Base-by-base conservation (phyloP, 2,113 vertebrate genomes). In the Proterorhinus semilunaris region DNA sequence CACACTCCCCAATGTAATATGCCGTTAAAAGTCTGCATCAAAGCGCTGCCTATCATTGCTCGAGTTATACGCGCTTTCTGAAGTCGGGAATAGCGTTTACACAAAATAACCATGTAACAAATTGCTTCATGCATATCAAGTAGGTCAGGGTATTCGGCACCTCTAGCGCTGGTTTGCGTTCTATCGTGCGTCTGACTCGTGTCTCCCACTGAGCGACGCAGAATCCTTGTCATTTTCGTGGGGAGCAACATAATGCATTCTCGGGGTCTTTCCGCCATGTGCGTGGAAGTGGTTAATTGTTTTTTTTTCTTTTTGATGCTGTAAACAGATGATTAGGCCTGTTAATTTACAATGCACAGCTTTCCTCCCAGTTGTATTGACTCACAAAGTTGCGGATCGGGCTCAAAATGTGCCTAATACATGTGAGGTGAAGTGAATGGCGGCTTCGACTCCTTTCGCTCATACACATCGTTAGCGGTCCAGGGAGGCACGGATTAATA, bases 361-460 rank as follows among this genome's bases (percentile, higher is more conserved):
- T n/a, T 47, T 76, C 68, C 73, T 62, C 27, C 3, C 66, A 57
- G 71, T 87, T 78, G 62, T 58, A 74, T 78, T 81, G 55, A 62
- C 48, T 55, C 71, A 65, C 74, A 45, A 67, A 82, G 65, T 53
- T 58, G 48, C 52, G 61, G 16, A 78, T 85, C 55, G 65, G 74
- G 79, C 72, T 76, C 68, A 55, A 88, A 87, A 90, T 91, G 87
- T 81, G 87, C 76, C 75, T 82, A 82, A 82, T 88, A 87, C 78
- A 85, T 90, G 83, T 83, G 71, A 63, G 75, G 59, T 48, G 83
- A 78, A 75, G 63, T 64, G 66, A 80, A 86, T 80, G 74, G 76
- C 78, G 51, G 74, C 71, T 11, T 75, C 61, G 72, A 74, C 69
- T 85, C 65, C 42, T 66, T 73, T 86, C 80, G 42, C 65, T 63